These are phyloP conservation scores for Ameiurus melas DNA, from an alignment of 2,113 vertebrate genomes.

Conservation along the genomic window DNA sequence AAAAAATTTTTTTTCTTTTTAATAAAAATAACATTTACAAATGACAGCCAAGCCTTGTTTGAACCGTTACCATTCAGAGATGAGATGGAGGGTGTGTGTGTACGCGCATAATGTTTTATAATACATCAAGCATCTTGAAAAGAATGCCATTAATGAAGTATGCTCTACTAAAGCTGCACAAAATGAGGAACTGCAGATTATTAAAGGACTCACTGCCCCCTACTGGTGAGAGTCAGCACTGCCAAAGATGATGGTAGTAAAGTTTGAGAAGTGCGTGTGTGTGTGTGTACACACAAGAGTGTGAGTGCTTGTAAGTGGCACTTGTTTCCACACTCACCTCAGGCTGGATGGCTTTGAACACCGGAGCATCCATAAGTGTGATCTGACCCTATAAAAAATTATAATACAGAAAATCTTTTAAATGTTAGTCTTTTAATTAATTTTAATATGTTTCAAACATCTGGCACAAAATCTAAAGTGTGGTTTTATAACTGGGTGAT, in stretches of 20 bases:
- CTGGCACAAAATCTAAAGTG: background rate
- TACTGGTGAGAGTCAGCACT: conserved; percentile 28
- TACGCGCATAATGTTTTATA: background rate
- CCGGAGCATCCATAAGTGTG: conserved; percentile 96
- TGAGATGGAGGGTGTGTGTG: background rate
- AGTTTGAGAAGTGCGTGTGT: background rate
- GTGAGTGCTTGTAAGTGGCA: background rate
- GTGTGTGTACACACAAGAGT: background rate
- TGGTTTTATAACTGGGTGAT: background rate
- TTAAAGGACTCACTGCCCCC: conserved; percentile 45
- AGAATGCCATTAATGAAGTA: background rate
- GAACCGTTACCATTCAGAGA: background rate
- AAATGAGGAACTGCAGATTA: background rate
- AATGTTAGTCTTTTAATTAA: background rate
- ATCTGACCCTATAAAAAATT: conserved; percentile 87
- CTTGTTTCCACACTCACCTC: conserved; percentile 77
- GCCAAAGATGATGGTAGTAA: background rate
- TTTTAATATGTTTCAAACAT: background rate
- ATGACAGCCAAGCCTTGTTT: background rate
- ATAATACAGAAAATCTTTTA: background rate
- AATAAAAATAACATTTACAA: background rate
- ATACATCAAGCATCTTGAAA: background rate
- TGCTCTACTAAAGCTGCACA: background rate
- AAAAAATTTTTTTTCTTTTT: no score
- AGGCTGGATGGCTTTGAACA: conserved; percentile 98